A percentile compares a stretch with the other conserved stretches of the same genome.
These are phyloP conservation scores for Sceloporus tristichus DNA, from an alignment of 2,113 vertebrate species.

Conservation along the genomic window DNA sequence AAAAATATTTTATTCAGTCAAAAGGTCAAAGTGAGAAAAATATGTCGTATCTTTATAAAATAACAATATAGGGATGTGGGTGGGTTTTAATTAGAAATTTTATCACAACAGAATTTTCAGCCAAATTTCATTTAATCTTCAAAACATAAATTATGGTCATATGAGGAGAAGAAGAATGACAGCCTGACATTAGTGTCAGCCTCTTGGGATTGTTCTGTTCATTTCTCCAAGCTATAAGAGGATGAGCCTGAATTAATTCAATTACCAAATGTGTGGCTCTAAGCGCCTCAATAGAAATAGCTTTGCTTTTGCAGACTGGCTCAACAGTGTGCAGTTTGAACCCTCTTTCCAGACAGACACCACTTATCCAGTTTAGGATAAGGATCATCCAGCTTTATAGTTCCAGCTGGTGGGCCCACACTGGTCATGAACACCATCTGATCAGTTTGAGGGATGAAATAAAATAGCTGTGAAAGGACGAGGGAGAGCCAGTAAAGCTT, in stretches of 20 bases:
- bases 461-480: neutral
- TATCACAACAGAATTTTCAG: neutral
- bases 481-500: neutral
- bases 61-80: too few relatives aligned
- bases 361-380: neutral
- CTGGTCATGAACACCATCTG: neutral
- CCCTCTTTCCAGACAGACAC: neutral
- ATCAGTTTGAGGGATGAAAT: neutral
- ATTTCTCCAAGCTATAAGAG: neutral
- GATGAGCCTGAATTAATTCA: conserved; percentile 23
- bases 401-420: neutral
- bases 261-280: neutral
- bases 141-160: neutral
- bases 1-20: too few relatives aligned
- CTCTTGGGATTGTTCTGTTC: neutral
- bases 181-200: neutral
- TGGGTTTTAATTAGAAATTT: too few relatives aligned
- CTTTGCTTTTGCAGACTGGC: neutral
- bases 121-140: neutral
- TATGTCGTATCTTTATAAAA: too few relatives aligned
- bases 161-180: neutral
- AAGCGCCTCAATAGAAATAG: conserved; percentile 28
- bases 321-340: neutral
- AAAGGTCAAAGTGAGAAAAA: too few relatives aligned
- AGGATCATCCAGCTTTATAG: conserved; percentile 14